Evolutionary conservation across 2,888 invertebrate species (phyloP).

Genomic region (Cetonia aurata): DNA sequence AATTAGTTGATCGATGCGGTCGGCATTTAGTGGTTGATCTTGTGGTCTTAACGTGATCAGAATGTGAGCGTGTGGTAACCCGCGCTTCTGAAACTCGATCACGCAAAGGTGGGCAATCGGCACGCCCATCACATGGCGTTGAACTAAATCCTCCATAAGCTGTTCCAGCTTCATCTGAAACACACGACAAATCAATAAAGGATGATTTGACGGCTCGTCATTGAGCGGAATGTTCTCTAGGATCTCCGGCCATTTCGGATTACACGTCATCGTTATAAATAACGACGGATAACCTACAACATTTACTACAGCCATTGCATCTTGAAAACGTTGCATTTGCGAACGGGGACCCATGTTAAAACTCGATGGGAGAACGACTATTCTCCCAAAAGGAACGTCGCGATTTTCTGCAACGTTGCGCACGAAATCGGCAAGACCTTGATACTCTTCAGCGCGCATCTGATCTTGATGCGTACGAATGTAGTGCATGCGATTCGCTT

Average conservation of each 20-base stretch:
- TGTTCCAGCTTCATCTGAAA: no score
- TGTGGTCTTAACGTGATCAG: conserved; percentile 18
- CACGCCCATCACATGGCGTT: conserved; percentile 39
- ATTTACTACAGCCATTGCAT: conserved; percentile 64
- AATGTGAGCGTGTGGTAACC: conserved; percentile 49
- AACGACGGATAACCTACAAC: conserved; percentile 59
- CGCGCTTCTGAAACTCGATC: no score
- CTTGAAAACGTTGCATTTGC: conserved; percentile 62
- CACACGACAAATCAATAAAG: conserved; percentile 57
- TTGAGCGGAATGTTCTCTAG: conserved; percentile 54
- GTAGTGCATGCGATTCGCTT: no score
- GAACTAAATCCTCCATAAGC: conserved; percentile 41
- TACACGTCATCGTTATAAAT: no score
- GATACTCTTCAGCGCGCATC: no score
- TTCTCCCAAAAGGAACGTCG: no score
- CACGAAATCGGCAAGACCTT: no score
- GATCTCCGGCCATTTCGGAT: conserved; percentile 64
- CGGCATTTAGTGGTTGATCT: background rate
- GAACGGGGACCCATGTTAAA: conserved; percentile 54
- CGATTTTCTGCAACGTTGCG: no score
- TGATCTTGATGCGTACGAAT: no score
- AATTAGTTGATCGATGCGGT: conserved; percentile 8
- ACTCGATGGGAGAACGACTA: no score
- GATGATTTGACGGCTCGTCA: conserved; percentile 57
- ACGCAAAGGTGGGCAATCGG: conserved; percentile 43